Conservation (phyloP, 1,140 invertebrate genomes). For the Pseudomyrmex sp. region DNA sequence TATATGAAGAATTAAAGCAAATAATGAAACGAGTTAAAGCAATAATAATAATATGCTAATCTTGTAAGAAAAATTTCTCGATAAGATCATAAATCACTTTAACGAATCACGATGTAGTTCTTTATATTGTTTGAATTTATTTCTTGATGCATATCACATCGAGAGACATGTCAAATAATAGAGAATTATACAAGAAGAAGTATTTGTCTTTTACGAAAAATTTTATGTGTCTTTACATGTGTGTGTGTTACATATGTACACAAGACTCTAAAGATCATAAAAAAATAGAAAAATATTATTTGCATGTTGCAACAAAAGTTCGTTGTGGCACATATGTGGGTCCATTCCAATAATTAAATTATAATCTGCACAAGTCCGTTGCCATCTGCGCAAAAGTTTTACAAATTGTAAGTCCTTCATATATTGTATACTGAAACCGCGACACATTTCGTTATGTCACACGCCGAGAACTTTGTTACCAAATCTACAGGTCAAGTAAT, state of each 20-base stretch:
- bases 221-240: no score
- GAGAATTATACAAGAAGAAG: no score
- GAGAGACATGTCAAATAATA: no score
- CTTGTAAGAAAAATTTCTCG: neutral
- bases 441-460: neutral
- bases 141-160: neutral
- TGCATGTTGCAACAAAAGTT: neutral
- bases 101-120: neutral
- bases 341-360: neutral
- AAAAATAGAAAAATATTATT: neutral
- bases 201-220: no score
- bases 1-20: no score
- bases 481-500: conserved; percentile 14
- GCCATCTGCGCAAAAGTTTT: neutral
- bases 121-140: conserved; percentile 1
- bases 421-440: neutral
- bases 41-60: conserved; percentile 2
- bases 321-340: no score
- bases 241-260: neutral
- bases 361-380: neutral
- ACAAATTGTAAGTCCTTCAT: neutral
- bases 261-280: neutral
- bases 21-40: neutral
- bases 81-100: neutral
- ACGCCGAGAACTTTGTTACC: neutral